phyloP scores from a whole-genome alignment of 2,888 invertebrate genomes.

The Nipponacmea schrenckii region DNA sequence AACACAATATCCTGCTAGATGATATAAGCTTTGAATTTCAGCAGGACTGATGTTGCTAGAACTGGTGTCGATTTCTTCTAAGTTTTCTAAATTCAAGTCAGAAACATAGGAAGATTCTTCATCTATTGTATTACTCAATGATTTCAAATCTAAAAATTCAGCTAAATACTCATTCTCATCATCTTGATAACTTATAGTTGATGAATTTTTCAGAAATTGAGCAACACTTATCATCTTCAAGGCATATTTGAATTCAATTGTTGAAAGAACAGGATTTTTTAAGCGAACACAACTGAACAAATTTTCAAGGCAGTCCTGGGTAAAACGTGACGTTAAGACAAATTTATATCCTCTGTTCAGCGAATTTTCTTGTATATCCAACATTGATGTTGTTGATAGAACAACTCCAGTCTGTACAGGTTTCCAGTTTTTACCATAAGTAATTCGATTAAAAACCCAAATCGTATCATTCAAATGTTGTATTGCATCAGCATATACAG shows the following conservation, averaged over 20 bases:
- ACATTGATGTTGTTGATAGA: neutral
- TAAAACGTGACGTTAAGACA: neutral
- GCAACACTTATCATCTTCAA: neutral
- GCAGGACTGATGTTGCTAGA: too few relatives aligned
- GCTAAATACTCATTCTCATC: neutral
- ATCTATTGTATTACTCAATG: too few relatives aligned
- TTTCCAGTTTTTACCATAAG: neutral
- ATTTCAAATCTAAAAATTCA: too few relatives aligned
- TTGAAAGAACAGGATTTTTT: neutral
- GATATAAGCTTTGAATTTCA: too few relatives aligned
- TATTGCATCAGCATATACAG: neutral
- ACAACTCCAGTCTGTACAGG: neutral
- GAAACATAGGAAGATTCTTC: too few relatives aligned
- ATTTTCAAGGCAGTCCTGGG: neutral
- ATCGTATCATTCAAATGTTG: neutral
- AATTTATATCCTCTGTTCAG: neutral
- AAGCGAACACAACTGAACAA: neutral
- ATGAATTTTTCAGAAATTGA: neutral
- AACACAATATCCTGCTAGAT: too few relatives aligned
- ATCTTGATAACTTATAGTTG: neutral
- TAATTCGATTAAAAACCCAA: neutral
- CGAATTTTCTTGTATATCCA: neutral
- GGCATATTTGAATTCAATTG: neutral
- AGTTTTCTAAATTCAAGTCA: too few relatives aligned
- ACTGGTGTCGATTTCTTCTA: too few relatives aligned